A percentile compares a stretch with the other conserved stretches of the same genome.
phyloP scores from a whole-genome alignment of 1,140 invertebrate species.

The Saxidomus purpurata region DNA sequence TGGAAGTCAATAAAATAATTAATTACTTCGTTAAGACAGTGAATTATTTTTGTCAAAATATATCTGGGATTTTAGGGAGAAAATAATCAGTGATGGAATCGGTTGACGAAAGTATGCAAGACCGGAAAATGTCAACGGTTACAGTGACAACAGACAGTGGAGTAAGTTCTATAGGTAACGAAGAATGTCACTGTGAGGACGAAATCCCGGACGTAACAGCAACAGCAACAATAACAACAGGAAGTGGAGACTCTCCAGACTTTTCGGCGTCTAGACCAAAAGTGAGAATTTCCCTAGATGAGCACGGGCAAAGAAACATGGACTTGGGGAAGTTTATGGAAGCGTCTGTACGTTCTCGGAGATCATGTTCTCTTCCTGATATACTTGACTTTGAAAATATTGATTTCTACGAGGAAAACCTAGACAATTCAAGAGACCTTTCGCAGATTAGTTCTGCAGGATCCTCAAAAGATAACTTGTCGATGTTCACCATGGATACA shows the following conservation, averaged over 20 bases:
- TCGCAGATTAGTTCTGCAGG: background rate
- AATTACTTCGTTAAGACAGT: too few relatives aligned
- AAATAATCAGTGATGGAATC: too few relatives aligned
- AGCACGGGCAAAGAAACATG: background rate
- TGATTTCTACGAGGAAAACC: background rate
- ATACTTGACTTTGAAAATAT: conserved; percentile 58
- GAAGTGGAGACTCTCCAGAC: background rate
- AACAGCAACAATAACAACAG: background rate
- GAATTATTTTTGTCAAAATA: too few relatives aligned
- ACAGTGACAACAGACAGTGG: conserved; percentile 41
- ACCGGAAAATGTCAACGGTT: conserved; percentile 20
- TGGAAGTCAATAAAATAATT: too few relatives aligned
- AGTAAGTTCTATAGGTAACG: conserved; percentile 1
- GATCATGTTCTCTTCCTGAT: conserved; percentile 57
- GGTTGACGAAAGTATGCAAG: conserved; percentile 5
- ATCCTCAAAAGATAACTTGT: background rate
- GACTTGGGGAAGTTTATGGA: conserved; percentile 3
- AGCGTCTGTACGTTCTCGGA: background rate
- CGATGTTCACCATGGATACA: background rate
- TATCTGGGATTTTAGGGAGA: too few relatives aligned
- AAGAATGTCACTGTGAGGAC: background rate
- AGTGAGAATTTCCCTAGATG: conserved; percentile 13
- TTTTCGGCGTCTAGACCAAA: background rate
- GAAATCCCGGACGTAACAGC: background rate
- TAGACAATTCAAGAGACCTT: background rate